Evolutionary conservation across 2,888 invertebrate species (phyloP), one percentile per base, ranked within the genome.

Genomic region (Hydrotaea diabolus): DNA sequence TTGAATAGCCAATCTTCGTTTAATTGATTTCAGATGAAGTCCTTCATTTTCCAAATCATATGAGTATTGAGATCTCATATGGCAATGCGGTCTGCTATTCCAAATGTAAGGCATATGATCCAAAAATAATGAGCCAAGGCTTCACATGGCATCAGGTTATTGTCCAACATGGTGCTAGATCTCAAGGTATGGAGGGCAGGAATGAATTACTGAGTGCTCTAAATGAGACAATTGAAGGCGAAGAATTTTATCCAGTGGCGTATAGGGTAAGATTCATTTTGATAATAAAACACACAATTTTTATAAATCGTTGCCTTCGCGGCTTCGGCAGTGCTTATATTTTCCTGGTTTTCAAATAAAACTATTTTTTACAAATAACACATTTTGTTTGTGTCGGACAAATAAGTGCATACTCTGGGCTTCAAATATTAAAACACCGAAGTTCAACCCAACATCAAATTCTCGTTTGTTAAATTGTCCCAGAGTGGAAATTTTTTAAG

Each of bases 131-230:
- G 75, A 89, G 88, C 39, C 76, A 87, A 7, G 87, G 88, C 0
- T 89, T 86, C 36, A 87, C 88, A 2, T 92, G 92, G 92, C 89
- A 91, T 73, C 89, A 90, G 73, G 86, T 92, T 31, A 55, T 86
- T 1, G 88, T 91, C 2, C 86, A 89, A 43, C 92, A 92, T 76
- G 83, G 87, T 19, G 89, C 89, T 0, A 88, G 87, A 59, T 71
- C 89, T 0, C 78, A 86, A 8, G 89, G 85, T 4, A 55, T 86
- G 19, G 86, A 89, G 57, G 86, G 88, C 0, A 86, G 88, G 13
- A 77, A 88, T 19, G 11, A 88, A 5, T 88, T 91, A 0, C 43
- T 91, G 0, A 88, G 89, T 21, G 89, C 87, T 0, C 79, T 91
- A 19, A 92, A 88, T 57, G 87, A 88, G 31, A 87, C 87, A 0